Base-by-base conservation (phyloP, 2,888 invertebrate genomes). In the Dermolepida albohirtum region DNA sequence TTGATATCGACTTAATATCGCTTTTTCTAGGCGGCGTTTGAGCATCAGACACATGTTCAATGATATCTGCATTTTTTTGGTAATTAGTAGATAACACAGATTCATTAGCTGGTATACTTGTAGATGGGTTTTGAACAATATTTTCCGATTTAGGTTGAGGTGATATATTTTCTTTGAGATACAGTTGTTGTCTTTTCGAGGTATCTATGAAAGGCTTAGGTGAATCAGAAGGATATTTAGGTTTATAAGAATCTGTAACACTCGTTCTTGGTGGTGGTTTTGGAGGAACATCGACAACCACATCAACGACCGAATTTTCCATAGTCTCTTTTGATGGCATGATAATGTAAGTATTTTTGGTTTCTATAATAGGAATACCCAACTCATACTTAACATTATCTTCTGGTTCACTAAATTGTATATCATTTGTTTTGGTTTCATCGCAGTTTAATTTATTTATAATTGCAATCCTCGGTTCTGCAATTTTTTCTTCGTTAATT, bases 241-340 rank as follows among this genome's bases (percentile, higher is more conserved):
- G 80, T 71, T 80, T 82, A 11, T 75, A 70, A 10, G 71, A 57
- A 27, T 66, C 66, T 7, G 40, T 70, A 5, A 69, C 62, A 41
- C 67, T 68, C 6, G 69, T 74, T 51, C 76, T 75, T 50, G 83
- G 82, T 50, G 83, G 83, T 16, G 82, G 82, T 77, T 82, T 83
- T 1, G 83, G 83, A 5, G 83, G 83, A 29, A 82, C 76, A 64
- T 81, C 79, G 2, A 40, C 11, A 11, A 51, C 34, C 5, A 14
- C 8, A n/a, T 59, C 59, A 40, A 44, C 16, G 12, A 39, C 16
- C 6, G 54, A 16, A 8, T 29, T 51, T 14, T 54, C 65, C 6
- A 43, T n/a, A 34, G 34, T 34, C 10, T 34, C 16, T 43, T 29
- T 62, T 29, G 29, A 12, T 65, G 51, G 57, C 50, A 47, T 66